phyloP scores from a whole-genome alignment of 2,113 vertebrate genomes.

The Protomyctophum bolini region DNA sequence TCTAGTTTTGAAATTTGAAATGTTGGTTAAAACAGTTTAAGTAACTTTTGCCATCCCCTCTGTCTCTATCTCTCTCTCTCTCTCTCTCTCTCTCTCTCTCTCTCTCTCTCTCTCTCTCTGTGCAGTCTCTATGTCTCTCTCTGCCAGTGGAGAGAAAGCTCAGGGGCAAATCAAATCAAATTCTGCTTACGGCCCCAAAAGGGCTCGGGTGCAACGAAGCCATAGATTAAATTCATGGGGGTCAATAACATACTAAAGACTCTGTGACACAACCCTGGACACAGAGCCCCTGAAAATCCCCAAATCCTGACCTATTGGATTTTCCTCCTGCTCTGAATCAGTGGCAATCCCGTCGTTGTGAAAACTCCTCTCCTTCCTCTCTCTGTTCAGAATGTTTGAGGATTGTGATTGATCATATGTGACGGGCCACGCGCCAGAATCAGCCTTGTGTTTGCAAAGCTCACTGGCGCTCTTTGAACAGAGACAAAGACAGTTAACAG shows the following conservation, averaged over 20 bases:
- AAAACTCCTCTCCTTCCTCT: conserved; percentile 51
- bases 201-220: conserved; percentile 32
- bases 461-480: conserved; percentile 34
- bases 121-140: no score
- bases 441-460: conserved; percentile 42
- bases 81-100: no score
- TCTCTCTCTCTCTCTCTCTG: no score
- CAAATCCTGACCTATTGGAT: conserved; percentile 60
- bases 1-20: no score
- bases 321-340: conserved; percentile 58
- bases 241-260: conserved; percentile 45
- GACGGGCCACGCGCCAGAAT: conserved; percentile 57
- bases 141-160: no score
- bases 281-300: conserved; percentile 45
- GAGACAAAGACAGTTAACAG: conserved; percentile 50
- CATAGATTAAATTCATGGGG: conserved; percentile 1
- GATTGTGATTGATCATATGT: conserved; percentile 60
- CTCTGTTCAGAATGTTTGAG: conserved; percentile 52
- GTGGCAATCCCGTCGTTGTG: conserved; percentile 42
- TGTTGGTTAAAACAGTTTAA: no score
- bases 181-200: no score
- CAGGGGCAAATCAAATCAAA: no score
- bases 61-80: no score
- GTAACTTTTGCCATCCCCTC: no score
- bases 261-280: conserved; percentile 41